These are phyloP conservation scores for Lates japonicus DNA, from an alignment of 2,797 vertebrate species.

Conservation along the genomic window DNA sequence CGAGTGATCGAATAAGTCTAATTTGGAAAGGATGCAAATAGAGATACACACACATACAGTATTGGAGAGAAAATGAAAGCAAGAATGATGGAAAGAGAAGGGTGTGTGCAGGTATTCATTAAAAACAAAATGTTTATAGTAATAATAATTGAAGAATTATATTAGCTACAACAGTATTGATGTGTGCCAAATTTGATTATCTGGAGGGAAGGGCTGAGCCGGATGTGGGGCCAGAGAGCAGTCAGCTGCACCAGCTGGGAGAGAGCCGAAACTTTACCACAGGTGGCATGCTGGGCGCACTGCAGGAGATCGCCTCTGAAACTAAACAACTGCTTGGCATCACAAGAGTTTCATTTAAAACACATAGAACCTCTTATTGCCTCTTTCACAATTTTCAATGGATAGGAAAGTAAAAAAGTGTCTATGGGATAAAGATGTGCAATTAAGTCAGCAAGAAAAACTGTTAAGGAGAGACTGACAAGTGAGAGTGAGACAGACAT, in stretches of 20 bases:
- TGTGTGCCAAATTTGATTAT: constrained; percentile 80
- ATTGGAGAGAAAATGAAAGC: constrained; percentile 15
- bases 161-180: too few relatives aligned
- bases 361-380: constrained; percentile 28
- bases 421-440: not conserved
- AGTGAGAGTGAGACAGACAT: constrained; percentile 18
- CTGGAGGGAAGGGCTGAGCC: constrained; percentile 69
- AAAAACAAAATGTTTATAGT: constrained; percentile 73
- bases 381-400: constrained; percentile 28
- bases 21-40: constrained; percentile 51
- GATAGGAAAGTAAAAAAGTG: not conserved
- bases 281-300: constrained; percentile 80
- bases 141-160: constrained; percentile 80
- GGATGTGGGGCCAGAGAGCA: constrained; percentile 81
- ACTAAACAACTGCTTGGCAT: constrained; percentile 62
- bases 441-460: constrained; percentile 12
- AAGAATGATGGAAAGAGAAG: constrained; percentile 13
- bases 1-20: constrained; percentile 62
- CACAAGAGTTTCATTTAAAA: constrained; percentile 46
- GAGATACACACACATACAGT: constrained; percentile 39
- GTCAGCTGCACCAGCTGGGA: constrained; percentile 86
- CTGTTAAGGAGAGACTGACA: constrained; percentile 7
- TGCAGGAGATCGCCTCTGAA: constrained; percentile 60
- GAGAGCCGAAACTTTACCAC: constrained; percentile 75
- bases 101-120: constrained; percentile 29